A percentile compares a stretch with the other conserved stretches of the same genome.
Conservation (phyloP, 2,797 vertebrate genomes). For the Gymnothorax reevesii region DNA sequence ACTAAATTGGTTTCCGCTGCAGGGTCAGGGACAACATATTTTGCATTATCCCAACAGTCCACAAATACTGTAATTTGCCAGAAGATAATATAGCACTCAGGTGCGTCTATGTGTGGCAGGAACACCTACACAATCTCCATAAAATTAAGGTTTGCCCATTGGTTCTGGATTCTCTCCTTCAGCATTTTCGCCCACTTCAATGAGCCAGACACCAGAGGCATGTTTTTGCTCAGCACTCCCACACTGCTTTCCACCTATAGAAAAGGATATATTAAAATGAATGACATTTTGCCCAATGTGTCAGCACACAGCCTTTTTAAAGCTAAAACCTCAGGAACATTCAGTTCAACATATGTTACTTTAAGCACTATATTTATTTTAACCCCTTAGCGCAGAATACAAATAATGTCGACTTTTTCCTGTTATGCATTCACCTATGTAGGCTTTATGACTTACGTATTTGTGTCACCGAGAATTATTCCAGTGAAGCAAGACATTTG, state of each 20-base stretch:
- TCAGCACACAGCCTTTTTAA: neutral
- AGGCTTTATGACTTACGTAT: too few species aligned
- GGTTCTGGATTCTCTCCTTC: slow-evolving; percentile 67
- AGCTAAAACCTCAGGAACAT: neutral
- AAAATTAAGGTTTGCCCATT: slow-evolving; percentile 71
- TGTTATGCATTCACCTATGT: too few species aligned
- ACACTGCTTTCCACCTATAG: slow-evolving; percentile 58
- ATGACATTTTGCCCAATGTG: neutral
- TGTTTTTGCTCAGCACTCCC: slow-evolving; percentile 71
- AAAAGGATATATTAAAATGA: slow-evolving; percentile 36
- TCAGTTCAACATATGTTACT: neutral
- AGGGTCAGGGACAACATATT: neutral
- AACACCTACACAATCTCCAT: slow-evolving; percentile 70
- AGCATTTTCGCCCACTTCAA: slow-evolving; percentile 78
- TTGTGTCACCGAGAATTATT: too few species aligned
- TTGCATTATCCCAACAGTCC: neutral
- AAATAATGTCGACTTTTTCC: too few species aligned
- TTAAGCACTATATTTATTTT: neutral
- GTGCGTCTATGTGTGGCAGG: slow-evolving; percentile 1
- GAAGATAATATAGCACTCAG: neutral
- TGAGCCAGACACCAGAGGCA: slow-evolving; percentile 72
- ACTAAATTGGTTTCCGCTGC: neutral
- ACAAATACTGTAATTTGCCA: neutral
- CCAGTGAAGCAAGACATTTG: too few species aligned
- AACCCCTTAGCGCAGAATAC: too few species aligned